These are phyloP conservation scores for Arrhamphus sclerolepis DNA, from an alignment of 2,797 vertebrate genomes.

Conservation along the genomic window DNA sequence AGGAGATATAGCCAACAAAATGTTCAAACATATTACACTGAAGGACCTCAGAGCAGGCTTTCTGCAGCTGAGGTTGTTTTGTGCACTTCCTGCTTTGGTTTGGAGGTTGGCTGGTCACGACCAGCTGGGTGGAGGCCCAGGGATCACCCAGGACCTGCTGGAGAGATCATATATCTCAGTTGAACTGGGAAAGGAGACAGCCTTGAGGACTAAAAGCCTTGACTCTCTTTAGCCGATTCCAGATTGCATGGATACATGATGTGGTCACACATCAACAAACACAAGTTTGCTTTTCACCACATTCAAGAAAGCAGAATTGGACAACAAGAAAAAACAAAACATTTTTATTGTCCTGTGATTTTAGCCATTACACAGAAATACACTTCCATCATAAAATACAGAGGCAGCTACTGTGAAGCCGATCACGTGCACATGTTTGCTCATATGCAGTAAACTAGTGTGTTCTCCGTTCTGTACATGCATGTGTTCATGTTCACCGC, in stretches of 20 bases:
- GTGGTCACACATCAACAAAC: too few relatives aligned
- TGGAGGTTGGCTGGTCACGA: background rate
- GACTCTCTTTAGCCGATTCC: too few relatives aligned
- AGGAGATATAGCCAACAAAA: too few relatives aligned
- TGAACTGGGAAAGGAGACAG: background rate
- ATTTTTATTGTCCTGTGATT: background rate
- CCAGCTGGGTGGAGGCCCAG: background rate
- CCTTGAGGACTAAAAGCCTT: too few relatives aligned
- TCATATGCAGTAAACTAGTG: constrained; percentile 29
- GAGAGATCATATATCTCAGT: background rate
- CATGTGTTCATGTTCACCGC: constrained; percentile 37
- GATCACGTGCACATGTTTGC: constrained; percentile 30
- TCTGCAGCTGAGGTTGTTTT: background rate
- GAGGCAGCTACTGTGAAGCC: constrained; percentile 15
- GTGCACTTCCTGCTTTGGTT: background rate
- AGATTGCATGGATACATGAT: too few relatives aligned
- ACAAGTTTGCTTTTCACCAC: too few relatives aligned
- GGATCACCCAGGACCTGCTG: background rate
- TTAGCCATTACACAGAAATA: background rate
- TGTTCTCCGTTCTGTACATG: constrained; percentile 28
- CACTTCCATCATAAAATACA: too few relatives aligned
- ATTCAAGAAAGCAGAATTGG: too few relatives aligned
- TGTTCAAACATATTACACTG: too few relatives aligned
- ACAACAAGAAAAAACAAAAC: background rate
- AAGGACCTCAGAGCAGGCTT: too few relatives aligned